Conservation (phyloP, 2,888 invertebrate genomes). For the Caenorhabditis angaria region DNA sequence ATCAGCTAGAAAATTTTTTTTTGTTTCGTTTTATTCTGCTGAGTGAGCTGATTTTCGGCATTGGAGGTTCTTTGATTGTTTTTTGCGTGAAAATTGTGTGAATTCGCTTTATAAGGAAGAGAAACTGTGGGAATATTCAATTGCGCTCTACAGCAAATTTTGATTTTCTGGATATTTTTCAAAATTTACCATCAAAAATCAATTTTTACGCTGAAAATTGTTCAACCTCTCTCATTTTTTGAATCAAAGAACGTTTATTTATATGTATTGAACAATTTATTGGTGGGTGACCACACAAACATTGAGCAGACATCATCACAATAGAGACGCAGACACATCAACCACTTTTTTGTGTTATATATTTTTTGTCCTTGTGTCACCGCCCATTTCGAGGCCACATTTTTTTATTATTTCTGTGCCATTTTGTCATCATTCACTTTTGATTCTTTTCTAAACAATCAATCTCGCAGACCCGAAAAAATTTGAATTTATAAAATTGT, state of each 20-base stretch:
- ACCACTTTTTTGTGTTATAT: background rate
- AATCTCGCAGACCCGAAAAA: constrained; percentile 9
- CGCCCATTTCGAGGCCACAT: constrained; percentile 23
- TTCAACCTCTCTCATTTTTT: too few species aligned
- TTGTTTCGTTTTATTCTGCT: background rate
- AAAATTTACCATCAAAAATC: too few species aligned
- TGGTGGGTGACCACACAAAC: background rate
- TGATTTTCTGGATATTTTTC: too few species aligned
- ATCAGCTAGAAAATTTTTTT: background rate
- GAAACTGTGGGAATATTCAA: background rate
- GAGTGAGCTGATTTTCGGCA: background rate
- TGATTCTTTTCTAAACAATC: background rate
- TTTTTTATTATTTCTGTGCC: background rate
- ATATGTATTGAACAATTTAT: too few species aligned
- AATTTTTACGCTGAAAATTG: too few species aligned
- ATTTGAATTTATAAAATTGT: background rate
- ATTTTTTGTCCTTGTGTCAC: constrained; percentile 8
- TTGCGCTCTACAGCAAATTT: too few species aligned
- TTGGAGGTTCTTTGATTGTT: background rate
- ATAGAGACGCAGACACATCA: background rate
- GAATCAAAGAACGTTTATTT: too few species aligned
- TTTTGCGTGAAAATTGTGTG: too few species aligned
- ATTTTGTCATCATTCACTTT: background rate
- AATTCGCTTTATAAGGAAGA: background rate
- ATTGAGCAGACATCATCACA: background rate